Evolutionary conservation across 2,888 invertebrate species (phyloP).

Genomic region (Leucoma salicis): DNA sequence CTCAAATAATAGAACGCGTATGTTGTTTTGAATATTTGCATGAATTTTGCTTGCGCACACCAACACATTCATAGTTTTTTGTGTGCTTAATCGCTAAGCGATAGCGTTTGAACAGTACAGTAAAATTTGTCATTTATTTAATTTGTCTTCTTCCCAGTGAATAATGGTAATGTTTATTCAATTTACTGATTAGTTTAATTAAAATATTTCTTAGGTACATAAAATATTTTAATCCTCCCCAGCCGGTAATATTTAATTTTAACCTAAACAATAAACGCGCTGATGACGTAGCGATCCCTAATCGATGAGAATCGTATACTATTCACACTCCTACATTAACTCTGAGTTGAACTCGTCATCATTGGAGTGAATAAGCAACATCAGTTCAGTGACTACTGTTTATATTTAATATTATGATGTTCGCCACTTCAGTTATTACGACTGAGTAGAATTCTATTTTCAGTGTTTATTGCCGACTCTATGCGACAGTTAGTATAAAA

Average conservation of each 20-base stretch:
- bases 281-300: neutral
- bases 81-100: neutral
- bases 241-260: neutral
- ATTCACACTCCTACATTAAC: no score
- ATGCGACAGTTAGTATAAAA: no score
- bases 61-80: neutral
- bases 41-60: neutral
- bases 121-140: no score
- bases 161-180: no score
- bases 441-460: neutral
- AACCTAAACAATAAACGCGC: neutral
- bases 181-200: no score
- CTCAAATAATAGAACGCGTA: no score
- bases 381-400: neutral
- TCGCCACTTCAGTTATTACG: neutral
- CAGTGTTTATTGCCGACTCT: no score
- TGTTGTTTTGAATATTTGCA: no score
- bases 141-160: no score
- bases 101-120: slow-evolving; percentile 9
- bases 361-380: slow-evolving; percentile 1
- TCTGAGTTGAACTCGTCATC: neutral
- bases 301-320: slow-evolving; percentile 3
- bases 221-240: no score
- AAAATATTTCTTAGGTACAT: no score
- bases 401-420: neutral